Base-by-base conservation (phyloP, 2,888 invertebrate species). In the Philaethria dido region DNA sequence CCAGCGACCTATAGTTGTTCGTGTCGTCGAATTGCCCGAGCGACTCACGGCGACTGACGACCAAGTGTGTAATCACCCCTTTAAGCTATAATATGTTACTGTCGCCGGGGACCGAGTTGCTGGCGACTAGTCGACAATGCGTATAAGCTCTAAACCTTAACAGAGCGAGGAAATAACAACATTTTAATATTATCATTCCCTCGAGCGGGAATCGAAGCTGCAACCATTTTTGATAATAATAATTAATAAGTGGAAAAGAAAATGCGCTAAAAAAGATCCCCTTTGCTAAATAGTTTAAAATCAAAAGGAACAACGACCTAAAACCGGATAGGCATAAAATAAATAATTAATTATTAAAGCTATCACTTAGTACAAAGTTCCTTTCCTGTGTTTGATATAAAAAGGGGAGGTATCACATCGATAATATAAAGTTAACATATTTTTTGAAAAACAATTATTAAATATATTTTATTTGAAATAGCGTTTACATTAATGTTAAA, bases 321-420 rank as follows among this genome's bases (percentile, higher is more conserved):
- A 29, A 13, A 55, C 33, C 20, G 55, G 33, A 16, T 14, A 8
- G 6, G 25, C 22, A 50, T 25, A n/a, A 50, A 50, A 50, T 50
- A 25, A 50, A 39, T 22, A 57, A 57, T 11, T 11, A 55, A 55
- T 39, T n/a, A n/a, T n/a, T 13, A 54, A 16, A 20, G 14, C 8
- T 8, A 64, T 64, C 57, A 25, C 8, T 42, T 2, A 13, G 42
- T 29, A 48, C 64, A 65, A 59, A 65, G 64, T 65, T 42, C 44
- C 3, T 36, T 65, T 65, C 64, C 64, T 65, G 59, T 44, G 18
- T 29, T 48, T 22, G 64, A 65, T 60, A 44, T 25, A 6, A 42
- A 22, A 57, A 29, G 14, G 29, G 29, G 16, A 16, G 25, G 47
- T 4, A 11, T 29, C 18, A 14, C 33, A 59, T 42, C 18, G 14